Percentiles rank a stretch among this genome's conserved stretches.
These are phyloP conservation scores for Hydropotes inermis DNA, from an alignment of 2,113 vertebrate species.

Conservation along the genomic window DNA sequence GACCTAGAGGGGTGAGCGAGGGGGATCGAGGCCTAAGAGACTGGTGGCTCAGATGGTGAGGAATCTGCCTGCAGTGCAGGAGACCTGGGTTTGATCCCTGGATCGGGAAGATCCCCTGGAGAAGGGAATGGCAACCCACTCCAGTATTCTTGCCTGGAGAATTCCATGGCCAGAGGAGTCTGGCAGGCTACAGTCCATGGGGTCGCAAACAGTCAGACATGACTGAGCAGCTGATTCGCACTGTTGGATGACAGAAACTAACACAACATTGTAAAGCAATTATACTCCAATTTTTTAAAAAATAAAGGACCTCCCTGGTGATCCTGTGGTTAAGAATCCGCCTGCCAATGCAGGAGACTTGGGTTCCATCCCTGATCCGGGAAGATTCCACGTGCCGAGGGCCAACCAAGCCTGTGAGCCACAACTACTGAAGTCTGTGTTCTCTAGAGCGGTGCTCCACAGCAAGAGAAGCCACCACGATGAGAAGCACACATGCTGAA, in stretches of 20 bases:
- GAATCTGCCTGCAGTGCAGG: not conserved
- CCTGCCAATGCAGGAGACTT: not conserved
- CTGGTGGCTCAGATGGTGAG: not conserved
- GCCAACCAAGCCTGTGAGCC: not conserved
- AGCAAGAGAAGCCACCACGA: not conserved
- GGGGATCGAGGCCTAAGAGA: not conserved
- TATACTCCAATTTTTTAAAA: not conserved
- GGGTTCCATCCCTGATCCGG: not conserved
- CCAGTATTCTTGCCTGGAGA: not conserved
- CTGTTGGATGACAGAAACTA: not conserved
- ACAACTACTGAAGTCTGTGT: not conserved
- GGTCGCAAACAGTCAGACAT: not conserved
- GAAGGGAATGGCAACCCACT: not conserved
- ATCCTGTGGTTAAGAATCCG: not conserved
- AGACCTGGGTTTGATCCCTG: not conserved
- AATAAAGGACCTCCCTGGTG: not conserved
- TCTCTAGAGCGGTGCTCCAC: not conserved
- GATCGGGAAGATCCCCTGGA: not conserved
- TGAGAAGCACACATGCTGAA: rapidly evolving
- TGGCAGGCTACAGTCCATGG: not conserved
- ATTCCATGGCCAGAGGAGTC: not conserved
- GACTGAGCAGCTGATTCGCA: not conserved
- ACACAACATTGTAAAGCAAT: not conserved
- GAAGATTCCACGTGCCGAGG: not conserved
- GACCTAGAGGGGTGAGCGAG: not conserved